Percentiles rank a stretch among this genome's conserved stretches.
phyloP scores from a whole-genome alignment of 2,797 vertebrate species.

The Cyclopterus lumpus region DNA sequence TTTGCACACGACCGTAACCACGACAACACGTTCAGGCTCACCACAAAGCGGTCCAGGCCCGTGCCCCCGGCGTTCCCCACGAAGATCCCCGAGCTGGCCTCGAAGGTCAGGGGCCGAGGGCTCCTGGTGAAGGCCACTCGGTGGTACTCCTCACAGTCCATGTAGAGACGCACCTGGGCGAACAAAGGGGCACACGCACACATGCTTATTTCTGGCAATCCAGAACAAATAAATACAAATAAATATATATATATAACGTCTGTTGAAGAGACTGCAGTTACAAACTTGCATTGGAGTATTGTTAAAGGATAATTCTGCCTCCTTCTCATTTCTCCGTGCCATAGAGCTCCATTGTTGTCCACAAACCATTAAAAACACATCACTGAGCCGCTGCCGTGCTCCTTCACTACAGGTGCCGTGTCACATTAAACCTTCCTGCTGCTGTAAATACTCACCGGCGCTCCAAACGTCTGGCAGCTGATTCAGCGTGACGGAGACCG shows the following conservation, averaged over 20 bases:
- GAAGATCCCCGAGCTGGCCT: constrained; percentile 93
- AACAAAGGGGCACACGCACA: not conserved
- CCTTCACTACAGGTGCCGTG: not conserved
- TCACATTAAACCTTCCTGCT: not conserved
- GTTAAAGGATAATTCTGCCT: not conserved
- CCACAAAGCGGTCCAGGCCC: constrained; percentile 89
- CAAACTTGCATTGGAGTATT: not conserved
- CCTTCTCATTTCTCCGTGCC: not conserved
- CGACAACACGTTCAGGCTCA: constrained; percentile 78
- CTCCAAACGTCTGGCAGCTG: too few species aligned
- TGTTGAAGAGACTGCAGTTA: not conserved
- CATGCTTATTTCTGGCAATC: not conserved
- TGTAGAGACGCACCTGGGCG: constrained; percentile 84
- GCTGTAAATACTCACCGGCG: not conserved
- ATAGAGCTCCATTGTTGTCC: not conserved
- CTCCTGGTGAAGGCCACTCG: constrained; percentile 85
- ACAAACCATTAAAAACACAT: not conserved
- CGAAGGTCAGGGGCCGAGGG: constrained; percentile 84
- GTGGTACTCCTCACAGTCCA: constrained; percentile 95
- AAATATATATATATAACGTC: too few species aligned
- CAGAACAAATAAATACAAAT: not conserved
- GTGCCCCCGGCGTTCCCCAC: constrained; percentile 93
- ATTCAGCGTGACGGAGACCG: not conserved
- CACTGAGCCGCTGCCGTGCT: not conserved
- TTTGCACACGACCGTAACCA: not conserved